These are phyloP conservation scores for Nysson spinosus DNA, from an alignment of 2,888 invertebrate species.

Conservation along the genomic window DNA sequence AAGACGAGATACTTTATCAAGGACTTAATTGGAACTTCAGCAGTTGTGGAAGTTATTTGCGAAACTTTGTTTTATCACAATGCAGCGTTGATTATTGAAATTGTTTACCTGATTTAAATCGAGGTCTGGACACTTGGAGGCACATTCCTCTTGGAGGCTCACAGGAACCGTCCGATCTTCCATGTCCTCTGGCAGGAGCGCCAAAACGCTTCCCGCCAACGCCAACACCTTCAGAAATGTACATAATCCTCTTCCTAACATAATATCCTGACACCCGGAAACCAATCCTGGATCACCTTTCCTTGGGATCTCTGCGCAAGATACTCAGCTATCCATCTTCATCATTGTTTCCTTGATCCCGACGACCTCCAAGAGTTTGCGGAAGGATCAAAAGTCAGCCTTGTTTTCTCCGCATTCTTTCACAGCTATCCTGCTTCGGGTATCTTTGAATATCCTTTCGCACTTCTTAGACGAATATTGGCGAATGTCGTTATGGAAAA, in stretches of 20 bases:
- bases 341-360: constrained; percentile 43
- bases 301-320: constrained; percentile 15
- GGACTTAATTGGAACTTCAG: too few species aligned
- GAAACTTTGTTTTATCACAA: too few species aligned
- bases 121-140: constrained; percentile 70
- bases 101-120: constrained; percentile 69
- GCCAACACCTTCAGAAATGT: constrained; percentile 65
- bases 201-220: constrained; percentile 62
- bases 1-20: too few species aligned
- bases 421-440: constrained; percentile 21
- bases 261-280: constrained; percentile 63
- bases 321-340: constrained; percentile 38
- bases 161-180: constrained; percentile 57
- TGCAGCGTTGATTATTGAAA: not conserved
- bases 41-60: too few species aligned
- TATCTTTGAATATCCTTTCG: too few species aligned
- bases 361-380: constrained; percentile 4
- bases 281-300: constrained; percentile 39
- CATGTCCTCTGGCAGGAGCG: constrained; percentile 67
- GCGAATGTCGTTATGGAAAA: too few species aligned
- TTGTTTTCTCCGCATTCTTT: constrained; percentile 18
- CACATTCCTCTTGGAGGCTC: constrained; percentile 71
- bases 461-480: too few species aligned
- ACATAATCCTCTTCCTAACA: constrained; percentile 71
- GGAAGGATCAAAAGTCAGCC: not conserved